Evolutionary conservation across 2,113 vertebrate genomes (phyloP), one percentile per base, ranked within the genome.

Genomic region (Anoura caudifer): DNA sequence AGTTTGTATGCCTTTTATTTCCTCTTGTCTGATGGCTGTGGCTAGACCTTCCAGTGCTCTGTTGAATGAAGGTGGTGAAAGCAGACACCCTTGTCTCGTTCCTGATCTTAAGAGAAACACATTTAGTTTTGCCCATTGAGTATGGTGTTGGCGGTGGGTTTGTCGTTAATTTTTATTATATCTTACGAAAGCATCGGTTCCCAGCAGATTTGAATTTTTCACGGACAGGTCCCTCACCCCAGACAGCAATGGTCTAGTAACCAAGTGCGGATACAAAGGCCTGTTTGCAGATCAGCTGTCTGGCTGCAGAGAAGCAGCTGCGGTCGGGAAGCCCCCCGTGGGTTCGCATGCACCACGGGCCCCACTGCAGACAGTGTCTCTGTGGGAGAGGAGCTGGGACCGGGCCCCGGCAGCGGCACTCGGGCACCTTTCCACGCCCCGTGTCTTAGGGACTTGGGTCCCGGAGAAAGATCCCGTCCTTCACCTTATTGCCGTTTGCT

Each of bases 321-420:
- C 36, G 28, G 45, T 54, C 22, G 47, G 73, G 7, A 61, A 69
- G 11, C 3, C 5, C 4, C 8, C 79, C 2, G 6, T 2, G 19
- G 52, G 17, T 72, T 38, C 28, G 5, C 9, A 33, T 5, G 22
- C 4, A 11, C 7, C 19, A 26, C 2, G 0, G 20, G 36, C 7
- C n/a, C 22, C 7, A 28, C 22, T n/a, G 28, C 36, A 43, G 50
- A 43, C 24, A 4, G 24, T 28, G 24, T 28, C 4, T 26, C 12
- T 22, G 7, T 7, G 2, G 41, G 17, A 15, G 1, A 33, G 36
- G 14, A 22, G 38, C 26, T n/a, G 70, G 20, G 28, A 4, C 5
- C 9, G 20, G 73, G 15, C 9, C 16, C 38, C 5, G 2, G 67
- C 31, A 24, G 41, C 8, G 5, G 1, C 0, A 2, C 50, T 2